Base-by-base conservation (phyloP, 2,888 invertebrate genomes). In the Acrocyrtus sp. region DNA sequence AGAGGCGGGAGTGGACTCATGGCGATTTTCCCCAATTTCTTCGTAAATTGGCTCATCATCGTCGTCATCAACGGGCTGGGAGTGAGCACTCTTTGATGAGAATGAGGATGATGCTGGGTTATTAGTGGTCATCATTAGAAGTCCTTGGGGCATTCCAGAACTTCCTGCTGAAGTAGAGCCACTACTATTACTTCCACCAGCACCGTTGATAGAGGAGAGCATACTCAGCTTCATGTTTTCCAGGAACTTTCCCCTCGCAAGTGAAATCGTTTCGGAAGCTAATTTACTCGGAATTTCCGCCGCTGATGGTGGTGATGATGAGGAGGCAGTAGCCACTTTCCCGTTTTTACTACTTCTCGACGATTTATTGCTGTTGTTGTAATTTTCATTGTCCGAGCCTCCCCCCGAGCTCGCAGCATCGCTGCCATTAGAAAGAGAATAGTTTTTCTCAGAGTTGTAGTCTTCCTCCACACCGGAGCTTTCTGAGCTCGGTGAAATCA, bases 131-230 rank as follows among this genome's bases (percentile, higher is more conserved):
- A 22, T 50, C 66, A 58, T 62, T 5, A 57, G 56, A 4, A 56
- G 26, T n/a, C 57, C 58, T 19, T 45, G 27, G 39, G 65, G 48
- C 15, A 34, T 82, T 82, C 17, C 83, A 82, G 6, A 83, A n/a
- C n/a, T n/a, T 76, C 56, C 82, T 80, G 19, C 82, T 83, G 56
- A 83, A 84, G 27, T 78, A 80, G 1, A 81, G 75, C 19, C 83
- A 82, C 1, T n/a, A n/a, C n/a, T n/a, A 82, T 75, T 58, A n/a
- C n/a, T n/a, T 27, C 26, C 81, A 82, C 22, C 57, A 41, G 48
- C 47, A 26, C 34, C 81, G 82, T 29, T 57, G 26, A 60, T 62
- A 39, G 61, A n/a, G 63, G 68, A 24, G 54, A 75, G 50, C 73
- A 65, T 63, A 50, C 53, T 74, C 12, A 75, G 43, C 50, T 81